Conservation (phyloP, 2,888 invertebrate species). For the Aphodius granarius region DNA sequence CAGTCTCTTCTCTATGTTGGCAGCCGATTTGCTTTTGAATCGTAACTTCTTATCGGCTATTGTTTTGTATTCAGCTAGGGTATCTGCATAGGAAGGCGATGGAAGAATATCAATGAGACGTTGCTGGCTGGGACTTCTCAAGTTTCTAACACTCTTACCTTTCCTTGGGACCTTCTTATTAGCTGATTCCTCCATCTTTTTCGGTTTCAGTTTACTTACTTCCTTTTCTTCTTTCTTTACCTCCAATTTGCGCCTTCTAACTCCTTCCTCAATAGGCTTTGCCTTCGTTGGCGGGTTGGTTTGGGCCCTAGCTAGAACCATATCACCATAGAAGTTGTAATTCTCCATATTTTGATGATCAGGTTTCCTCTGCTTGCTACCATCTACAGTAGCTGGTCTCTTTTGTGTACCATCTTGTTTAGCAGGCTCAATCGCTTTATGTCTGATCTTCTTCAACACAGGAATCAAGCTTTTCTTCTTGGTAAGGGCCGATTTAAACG, state of each 20-base stretch:
- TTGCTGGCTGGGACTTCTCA: neutral
- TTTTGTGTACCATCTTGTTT: neutral
- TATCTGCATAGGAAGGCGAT: neutral
- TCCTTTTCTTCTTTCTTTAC: neutral
- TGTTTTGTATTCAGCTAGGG: neutral
- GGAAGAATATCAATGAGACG: neutral
- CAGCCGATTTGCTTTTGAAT: neutral
- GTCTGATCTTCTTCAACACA: neutral
- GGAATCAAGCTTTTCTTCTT: neutral
- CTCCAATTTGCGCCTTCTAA: neutral
- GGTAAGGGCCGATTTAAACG: neutral
- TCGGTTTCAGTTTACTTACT: neutral
- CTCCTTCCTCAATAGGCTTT: neutral
- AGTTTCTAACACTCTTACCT: neutral
- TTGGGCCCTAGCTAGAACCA: neutral
- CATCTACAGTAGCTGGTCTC: neutral
- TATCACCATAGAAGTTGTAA: neutral
- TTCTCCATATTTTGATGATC: neutral
- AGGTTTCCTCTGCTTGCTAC: neutral
- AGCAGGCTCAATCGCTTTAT: neutral
- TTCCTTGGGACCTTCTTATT: neutral
- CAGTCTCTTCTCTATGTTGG: neutral
- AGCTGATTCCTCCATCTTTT: neutral
- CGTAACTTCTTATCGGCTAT: neutral
- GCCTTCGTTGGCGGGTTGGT: neutral